These are phyloP conservation scores for Crambe crambe DNA, from an alignment of 37 sponge, comb jelly and placozoan species.

Conservation along the genomic window DNA sequence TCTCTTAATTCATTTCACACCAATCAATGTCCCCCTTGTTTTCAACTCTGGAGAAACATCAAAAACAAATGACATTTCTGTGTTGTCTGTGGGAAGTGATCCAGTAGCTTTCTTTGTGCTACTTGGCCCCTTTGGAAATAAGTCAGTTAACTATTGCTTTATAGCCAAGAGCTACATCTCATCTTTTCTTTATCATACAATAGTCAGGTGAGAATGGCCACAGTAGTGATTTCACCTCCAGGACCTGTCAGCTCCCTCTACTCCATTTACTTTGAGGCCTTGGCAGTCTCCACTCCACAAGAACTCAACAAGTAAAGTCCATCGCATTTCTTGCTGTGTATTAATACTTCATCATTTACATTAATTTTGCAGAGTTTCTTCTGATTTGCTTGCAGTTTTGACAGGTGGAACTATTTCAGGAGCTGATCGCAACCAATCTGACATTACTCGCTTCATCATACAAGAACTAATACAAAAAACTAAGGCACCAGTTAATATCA, in stretches of 20 bases:
- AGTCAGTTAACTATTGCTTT: no score
- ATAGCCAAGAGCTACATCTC: no score
- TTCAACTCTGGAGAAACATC: constrained; percentile 9
- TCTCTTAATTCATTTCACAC: constrained; percentile 40
- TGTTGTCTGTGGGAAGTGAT: constrained; percentile 9
- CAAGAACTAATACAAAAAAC: constrained; percentile 11
- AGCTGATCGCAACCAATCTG: constrained; percentile 8
- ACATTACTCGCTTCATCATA: constrained; percentile 2
- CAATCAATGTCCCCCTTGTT: not conserved
- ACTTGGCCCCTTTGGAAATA: not conserved
- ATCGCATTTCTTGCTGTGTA: not conserved
- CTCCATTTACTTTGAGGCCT: constrained; percentile 31
- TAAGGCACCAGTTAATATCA: not conserved
- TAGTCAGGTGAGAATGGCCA: not conserved
- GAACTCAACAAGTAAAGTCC: constrained; percentile 11
- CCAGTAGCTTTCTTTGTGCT: constrained; percentile 41
- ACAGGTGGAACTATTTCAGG: constrained; percentile 8
- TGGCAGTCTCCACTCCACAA: not conserved
- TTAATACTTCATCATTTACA: not conserved
- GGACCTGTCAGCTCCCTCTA: constrained; percentile 20
- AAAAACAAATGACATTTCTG: not conserved
- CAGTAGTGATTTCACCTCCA: not conserved
- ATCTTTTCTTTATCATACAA: no score
- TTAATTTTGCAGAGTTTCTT: constrained; percentile 7
- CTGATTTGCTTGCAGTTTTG: not conserved